Evolutionary conservation across 2,113 vertebrate species (phyloP), one percentile per base, ranked within the genome.

Genomic region (Actinemys pallida): DNA sequence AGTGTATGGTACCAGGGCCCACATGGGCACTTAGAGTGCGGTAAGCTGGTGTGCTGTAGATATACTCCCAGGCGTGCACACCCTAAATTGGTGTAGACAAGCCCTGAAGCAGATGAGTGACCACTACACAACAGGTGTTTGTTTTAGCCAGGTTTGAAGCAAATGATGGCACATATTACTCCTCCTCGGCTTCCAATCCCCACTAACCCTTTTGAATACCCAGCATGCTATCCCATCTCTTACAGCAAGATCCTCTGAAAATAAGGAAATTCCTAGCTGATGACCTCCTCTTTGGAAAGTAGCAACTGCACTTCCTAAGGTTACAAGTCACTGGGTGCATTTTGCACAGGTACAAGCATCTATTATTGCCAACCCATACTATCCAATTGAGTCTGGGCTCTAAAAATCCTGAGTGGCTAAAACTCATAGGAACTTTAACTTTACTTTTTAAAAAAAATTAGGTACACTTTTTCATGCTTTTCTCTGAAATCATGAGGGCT

Each of bases 381-480:
- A 62, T 91, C 52, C 81, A 83, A 89, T 92, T 93, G 10, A 86
- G 72, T 5, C 7, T 35, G 53, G 24, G 82, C 62, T 5, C 50
- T 53, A 39, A 29, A 89, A 88, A 47, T 0, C 0, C 10, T 24
- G 1, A 1, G 3, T 2, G 4, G 16, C 56, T 92, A 4, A 81
- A 35, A 92, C 84, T 39, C 42, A 39, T 69, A 39, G 11, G 92
- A 94, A 83, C 35, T 9, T 25, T 6, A 1, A 22, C 14, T 69
- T 25, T 62, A 88, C 52, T 50, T 4, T 10, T 50, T 4, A 5
- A 42, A 75, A 24, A 87, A 87, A 85, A 93, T 80, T 78, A 20
- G 59, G 5, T 35, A 90, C 92, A 0, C 0, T 47, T 82, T 4
- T 91, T 84, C 45, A n/a, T 9, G n/a, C 47, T 89, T 81, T 91